Conservation (phyloP, 2,888 invertebrate species). For the Napeogenes sylphis region DNA sequence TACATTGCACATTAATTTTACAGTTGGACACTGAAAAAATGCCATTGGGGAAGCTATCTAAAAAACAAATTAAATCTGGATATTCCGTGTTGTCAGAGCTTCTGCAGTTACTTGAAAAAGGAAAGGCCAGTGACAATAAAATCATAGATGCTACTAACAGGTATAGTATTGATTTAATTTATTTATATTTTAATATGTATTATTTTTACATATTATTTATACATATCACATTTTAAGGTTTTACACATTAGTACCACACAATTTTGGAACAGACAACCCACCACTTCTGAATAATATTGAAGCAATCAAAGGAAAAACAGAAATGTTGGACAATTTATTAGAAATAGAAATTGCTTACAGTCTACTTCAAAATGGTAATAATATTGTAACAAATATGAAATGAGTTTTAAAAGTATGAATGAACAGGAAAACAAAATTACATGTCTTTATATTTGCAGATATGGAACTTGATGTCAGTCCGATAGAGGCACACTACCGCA, state of each 20-base stretch:
- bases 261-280: conserved; percentile 90
- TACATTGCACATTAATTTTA: conserved; percentile 23
- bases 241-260: conserved; percentile 97
- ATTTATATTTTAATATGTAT: neutral
- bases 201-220: neutral
- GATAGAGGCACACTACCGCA: conserved; percentile 91
- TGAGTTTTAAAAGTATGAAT: neutral
- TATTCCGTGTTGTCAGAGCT: conserved; percentile 87
- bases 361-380: conserved; percentile 81
- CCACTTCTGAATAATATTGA: conserved; percentile 87
- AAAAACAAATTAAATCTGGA: conserved; percentile 91
- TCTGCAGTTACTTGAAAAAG: conserved; percentile 76
- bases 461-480: conserved; percentile 63
- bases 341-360: conserved; percentile 98
- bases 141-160: conserved; percentile 93
- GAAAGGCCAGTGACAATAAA: conserved; percentile 60
- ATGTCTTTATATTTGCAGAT: conserved; percentile 34
- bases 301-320: conserved; percentile 80
- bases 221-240: conserved; percentile 73
- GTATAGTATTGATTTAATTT: conserved; percentile 30
- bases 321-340: conserved; percentile 94
- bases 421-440: no score
- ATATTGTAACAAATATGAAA: neutral
- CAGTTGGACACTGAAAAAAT: conserved; percentile 96
- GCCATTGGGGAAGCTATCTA: conserved; percentile 97